phyloP scores from a whole-genome alignment of 2,797 vertebrate species.

The Myripristis murdjan region DNA sequence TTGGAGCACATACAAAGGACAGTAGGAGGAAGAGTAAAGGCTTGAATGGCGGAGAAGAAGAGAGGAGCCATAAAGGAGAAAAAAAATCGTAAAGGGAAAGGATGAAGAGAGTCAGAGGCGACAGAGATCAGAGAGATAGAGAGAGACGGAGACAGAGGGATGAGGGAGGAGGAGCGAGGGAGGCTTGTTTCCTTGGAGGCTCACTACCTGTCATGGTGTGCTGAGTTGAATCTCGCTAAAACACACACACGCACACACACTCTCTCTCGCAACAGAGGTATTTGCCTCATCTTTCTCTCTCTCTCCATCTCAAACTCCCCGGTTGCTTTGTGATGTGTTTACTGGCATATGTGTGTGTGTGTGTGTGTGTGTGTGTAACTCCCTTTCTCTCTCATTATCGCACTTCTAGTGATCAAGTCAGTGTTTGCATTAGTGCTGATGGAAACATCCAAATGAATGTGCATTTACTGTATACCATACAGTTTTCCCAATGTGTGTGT shows the following conservation, averaged over 20 bases:
- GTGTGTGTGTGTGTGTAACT: conserved; percentile 2
- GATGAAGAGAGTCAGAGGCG: neutral
- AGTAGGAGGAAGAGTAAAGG: neutral
- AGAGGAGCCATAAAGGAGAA: neutral
- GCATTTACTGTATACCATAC: neutral
- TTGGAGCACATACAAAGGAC: no score
- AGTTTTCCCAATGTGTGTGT: neutral
- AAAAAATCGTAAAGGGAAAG: neutral
- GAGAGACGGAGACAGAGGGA: neutral
- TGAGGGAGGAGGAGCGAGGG: conserved; percentile 11
- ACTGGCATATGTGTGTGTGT: conserved; percentile 2
- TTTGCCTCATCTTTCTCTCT: conserved; percentile 20
- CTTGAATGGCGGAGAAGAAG: neutral
- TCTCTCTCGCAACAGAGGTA: conserved; percentile 8
- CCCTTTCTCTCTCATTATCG: neutral
- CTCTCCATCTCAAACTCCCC: conserved; percentile 4
- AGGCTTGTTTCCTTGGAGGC: conserved; percentile 54
- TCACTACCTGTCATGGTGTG: conserved; percentile 74
- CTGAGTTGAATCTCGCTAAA: conserved; percentile 26
- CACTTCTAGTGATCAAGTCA: neutral
- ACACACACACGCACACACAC: conserved; percentile 6
- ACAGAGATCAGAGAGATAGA: conserved; percentile 5
- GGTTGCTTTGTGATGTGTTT: conserved; percentile 16
- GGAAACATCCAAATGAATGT: conserved; percentile 12
- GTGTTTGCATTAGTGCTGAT: conserved; percentile 5